phyloP scores from a whole-genome alignment of 2,113 vertebrate genomes.

The Ptychochromis oligacanthus region DNA sequence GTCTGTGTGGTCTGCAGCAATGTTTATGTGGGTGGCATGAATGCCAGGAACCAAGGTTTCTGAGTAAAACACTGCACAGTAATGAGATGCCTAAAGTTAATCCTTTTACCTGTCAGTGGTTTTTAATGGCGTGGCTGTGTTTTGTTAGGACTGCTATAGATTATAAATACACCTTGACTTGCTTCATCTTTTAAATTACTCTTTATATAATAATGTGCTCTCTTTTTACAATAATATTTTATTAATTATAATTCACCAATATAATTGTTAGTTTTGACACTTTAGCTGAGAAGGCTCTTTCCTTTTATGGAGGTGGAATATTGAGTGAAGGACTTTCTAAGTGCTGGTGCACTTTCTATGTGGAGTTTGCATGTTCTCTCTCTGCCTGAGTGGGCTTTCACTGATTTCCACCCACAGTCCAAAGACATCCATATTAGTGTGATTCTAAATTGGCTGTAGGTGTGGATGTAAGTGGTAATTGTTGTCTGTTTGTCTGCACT shows the following conservation, averaged over 20 bases:
- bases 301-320: conserved; percentile 5
- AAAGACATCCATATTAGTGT: not conserved
- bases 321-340: not conserved
- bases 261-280: conserved; percentile 2
- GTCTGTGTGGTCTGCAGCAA: not conserved
- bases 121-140: not conserved
- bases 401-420: not conserved
- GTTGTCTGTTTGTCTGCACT: not conserved
- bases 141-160: no score
- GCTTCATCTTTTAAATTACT: conserved; percentile 7
- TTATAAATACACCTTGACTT: not conserved
- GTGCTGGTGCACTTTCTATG: not conserved
- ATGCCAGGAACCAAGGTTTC: not conserved
- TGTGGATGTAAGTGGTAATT: conserved; percentile 7
- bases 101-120: not conserved
- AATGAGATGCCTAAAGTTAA: not conserved
- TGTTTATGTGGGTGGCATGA: not conserved
- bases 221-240: not conserved
- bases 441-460: not conserved
- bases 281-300: not conserved
- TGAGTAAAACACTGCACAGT: not conserved
- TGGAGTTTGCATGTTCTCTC: not conserved
- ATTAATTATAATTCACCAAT: not conserved
- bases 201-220: not conserved
- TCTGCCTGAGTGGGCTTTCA: not conserved